Conservation (phyloP, 1,140 invertebrate species). For the Lepidurus arcticus region DNA sequence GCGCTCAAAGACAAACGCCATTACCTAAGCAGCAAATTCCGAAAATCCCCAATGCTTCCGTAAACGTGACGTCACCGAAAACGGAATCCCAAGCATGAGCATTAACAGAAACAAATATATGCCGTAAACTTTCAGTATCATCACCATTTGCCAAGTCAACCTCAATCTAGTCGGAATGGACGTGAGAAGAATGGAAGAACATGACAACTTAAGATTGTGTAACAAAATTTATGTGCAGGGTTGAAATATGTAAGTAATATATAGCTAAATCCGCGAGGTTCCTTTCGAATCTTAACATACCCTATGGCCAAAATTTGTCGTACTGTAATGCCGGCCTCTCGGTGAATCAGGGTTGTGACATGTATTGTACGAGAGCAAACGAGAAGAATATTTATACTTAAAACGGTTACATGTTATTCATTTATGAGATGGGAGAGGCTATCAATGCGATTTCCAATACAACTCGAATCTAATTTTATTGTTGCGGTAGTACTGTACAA, state of each 20-base stretch:
- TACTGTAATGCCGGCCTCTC: constrained; percentile 16
- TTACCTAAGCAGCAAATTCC: constrained; percentile 22
- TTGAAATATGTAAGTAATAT: background rate
- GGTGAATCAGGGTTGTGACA: constrained; percentile 5
- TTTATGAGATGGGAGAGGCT: background rate
- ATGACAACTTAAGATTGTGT: background rate
- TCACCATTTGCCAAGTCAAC: background rate
- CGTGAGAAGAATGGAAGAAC: background rate
- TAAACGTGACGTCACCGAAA: background rate
- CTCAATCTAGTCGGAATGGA: background rate
- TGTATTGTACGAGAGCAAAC: background rate
- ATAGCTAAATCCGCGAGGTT: background rate
- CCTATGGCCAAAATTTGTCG: background rate
- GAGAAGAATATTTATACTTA: background rate
- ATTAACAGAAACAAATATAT: background rate
- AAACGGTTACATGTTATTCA: background rate
- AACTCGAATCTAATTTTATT: background rate
- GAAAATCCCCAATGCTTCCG: constrained; percentile 4
- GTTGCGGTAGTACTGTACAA: too few species aligned
- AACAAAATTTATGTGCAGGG: background rate
- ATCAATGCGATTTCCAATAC: constrained; percentile 9
- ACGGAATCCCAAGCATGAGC: background rate
- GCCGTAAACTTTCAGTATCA: background rate
- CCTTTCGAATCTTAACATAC: background rate
- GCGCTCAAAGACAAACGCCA: constrained; percentile 36